These are phyloP conservation scores for Neocloeon triangulifer DNA, from an alignment of 1,140 invertebrate species.

Conservation along the genomic window DNA sequence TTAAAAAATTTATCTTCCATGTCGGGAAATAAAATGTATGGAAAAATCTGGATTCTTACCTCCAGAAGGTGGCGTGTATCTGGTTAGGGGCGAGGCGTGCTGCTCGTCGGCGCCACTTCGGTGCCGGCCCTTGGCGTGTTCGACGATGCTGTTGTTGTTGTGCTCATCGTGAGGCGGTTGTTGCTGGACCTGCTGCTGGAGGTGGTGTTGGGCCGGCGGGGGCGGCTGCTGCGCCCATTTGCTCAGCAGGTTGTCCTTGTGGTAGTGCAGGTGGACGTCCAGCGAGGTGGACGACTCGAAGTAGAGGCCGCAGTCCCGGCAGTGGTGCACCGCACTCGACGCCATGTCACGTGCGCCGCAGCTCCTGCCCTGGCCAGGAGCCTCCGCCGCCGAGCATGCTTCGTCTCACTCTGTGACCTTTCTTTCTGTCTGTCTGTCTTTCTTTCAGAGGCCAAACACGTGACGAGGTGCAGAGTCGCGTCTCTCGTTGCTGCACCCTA, in stretches of 20 bases:
- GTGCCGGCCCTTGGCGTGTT: constrained; percentile 39
- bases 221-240: constrained; percentile 42
- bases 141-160: constrained; percentile 16
- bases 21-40: too few relatives aligned
- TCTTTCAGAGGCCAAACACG: too few relatives aligned
- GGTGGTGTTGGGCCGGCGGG: constrained; percentile 7
- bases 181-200: too few relatives aligned
- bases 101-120: constrained; percentile 25
- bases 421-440: too few relatives aligned
- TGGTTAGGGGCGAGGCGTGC: constrained; percentile 16
- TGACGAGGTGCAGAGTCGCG: too few relatives aligned
- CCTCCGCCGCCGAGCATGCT: too few relatives aligned
- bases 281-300: constrained; percentile 49
- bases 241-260: constrained; percentile 47
- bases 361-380: too few relatives aligned
- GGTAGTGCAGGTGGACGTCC: constrained; percentile 52
- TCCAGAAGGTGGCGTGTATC: constrained; percentile 20
- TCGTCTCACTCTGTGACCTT: too few relatives aligned
- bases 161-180: constrained; percentile 7
- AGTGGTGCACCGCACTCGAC: constrained; percentile 17
- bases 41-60: too few relatives aligned
- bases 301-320: constrained; percentile 46
- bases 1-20: too few relatives aligned
- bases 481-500: too few relatives aligned
- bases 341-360: too few relatives aligned